Conservation (phyloP, 2,888 invertebrate species). For the Cybosia mesomella region DNA sequence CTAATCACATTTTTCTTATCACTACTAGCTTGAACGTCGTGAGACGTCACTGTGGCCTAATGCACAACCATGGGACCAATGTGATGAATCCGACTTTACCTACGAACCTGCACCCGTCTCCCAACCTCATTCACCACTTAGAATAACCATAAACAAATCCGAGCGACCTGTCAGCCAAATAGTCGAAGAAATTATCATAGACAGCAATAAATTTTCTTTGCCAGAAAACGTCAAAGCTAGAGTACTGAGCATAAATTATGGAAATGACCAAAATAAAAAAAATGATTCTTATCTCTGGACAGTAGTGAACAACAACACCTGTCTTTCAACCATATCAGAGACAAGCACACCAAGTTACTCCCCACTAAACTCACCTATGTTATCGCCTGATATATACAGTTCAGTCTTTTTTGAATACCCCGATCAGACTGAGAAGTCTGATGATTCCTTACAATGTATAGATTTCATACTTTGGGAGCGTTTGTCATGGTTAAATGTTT, state of each 20-base stretch:
- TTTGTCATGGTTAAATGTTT: slow-evolving; percentile 67
- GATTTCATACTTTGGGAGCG: slow-evolving; percentile 82
- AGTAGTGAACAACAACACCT: slow-evolving; percentile 59
- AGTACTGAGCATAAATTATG: slow-evolving; percentile 59
- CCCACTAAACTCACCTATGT: slow-evolving; percentile 52
- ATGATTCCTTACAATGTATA: slow-evolving; percentile 69
- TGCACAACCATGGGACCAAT: slow-evolving; percentile 75
- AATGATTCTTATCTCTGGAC: slow-evolving; percentile 78
- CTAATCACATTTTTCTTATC: slow-evolving; percentile 62
- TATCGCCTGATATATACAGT: slow-evolving; percentile 75
- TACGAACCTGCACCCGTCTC: slow-evolving; percentile 63
- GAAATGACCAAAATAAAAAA: slow-evolving; percentile 53
- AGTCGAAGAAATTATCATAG: slow-evolving; percentile 70
- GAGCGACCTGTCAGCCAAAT: slow-evolving; percentile 66
- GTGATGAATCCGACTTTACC: slow-evolving; percentile 73
- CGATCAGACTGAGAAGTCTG: slow-evolving; percentile 58
- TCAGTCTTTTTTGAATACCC: slow-evolving; percentile 80
- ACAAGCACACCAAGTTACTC: slow-evolving; percentile 63
- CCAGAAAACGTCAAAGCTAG: slow-evolving; percentile 68
- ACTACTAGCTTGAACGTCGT: slow-evolving; percentile 80
- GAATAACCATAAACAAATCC: slow-evolving; percentile 42
- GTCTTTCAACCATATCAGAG: slow-evolving; percentile 77
- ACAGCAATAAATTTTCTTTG: slow-evolving; percentile 65
- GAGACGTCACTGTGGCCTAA: slow-evolving; percentile 73
- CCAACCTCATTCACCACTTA: slow-evolving; percentile 45